Percentiles rank a stretch among this genome's conserved stretches.
Conservation (phyloP, 2,113 vertebrate species). For the Hydropotes inermis region DNA sequence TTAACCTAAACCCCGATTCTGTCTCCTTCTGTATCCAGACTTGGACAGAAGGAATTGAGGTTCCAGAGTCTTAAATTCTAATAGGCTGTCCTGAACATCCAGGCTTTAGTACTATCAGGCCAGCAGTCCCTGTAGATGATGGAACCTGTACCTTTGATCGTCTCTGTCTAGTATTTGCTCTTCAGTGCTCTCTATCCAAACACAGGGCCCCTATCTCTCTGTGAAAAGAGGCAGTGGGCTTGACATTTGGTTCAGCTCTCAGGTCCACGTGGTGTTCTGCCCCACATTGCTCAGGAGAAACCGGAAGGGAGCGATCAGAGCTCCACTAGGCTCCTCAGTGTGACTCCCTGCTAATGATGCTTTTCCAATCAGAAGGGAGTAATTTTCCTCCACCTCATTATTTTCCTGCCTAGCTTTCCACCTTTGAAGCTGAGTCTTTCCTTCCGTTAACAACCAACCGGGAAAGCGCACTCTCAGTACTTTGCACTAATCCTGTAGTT, state of each 20-base stretch:
- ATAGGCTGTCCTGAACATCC: neutral
- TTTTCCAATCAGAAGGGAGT: slow-evolving; percentile 62
- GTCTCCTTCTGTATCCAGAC: neutral
- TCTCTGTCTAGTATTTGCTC: neutral
- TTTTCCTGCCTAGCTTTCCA: slow-evolving; percentile 35
- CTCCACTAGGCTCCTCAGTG: slow-evolving; percentile 19
- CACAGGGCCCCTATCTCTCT: neutral
- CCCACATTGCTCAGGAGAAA: slow-evolving; percentile 15
- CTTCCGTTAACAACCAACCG: slow-evolving; percentile 13
- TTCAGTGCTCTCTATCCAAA: neutral
- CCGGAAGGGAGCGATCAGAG: neutral
- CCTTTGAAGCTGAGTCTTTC: slow-evolving; percentile 5
- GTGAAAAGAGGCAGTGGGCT: neutral
- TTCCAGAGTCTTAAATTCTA: neutral
- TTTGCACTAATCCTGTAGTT: neutral
- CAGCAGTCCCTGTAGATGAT: neutral
- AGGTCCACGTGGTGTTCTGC: neutral
- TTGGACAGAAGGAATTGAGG: neutral
- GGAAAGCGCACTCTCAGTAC: neutral
- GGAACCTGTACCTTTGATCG: neutral
- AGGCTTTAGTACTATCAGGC: neutral
- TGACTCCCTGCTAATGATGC: slow-evolving; percentile 25
- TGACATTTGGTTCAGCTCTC: neutral
- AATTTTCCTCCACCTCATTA: slow-evolving; percentile 52
- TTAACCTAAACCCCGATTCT: neutral